Percentiles rank a stretch among this genome's conserved stretches.
Evolutionary conservation across 2,797 vertebrate species (phyloP).

Genomic region (Poeciliopsis gracilis): DNA sequence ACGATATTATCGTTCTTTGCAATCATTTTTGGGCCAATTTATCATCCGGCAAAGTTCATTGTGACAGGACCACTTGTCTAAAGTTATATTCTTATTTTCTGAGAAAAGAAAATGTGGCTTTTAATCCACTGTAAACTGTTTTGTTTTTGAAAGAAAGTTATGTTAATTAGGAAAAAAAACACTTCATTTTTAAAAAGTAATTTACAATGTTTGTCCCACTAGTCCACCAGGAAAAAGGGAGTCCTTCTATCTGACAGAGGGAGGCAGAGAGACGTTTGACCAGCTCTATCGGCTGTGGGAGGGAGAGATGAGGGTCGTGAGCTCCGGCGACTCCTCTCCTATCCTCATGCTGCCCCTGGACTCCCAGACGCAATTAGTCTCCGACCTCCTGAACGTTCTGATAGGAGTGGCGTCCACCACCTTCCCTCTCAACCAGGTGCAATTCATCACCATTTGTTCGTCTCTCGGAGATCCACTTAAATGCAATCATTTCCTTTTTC

Average conservation of each 20-base stretch:
- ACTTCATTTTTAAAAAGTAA: background rate
- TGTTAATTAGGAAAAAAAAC: background rate
- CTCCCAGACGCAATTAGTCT: constrained; percentile 89
- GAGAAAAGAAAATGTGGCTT: background rate
- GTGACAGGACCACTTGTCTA: background rate
- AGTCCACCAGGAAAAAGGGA: constrained; percentile 94
- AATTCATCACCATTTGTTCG: constrained; percentile 34
- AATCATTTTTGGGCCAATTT: background rate
- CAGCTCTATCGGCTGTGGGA: constrained; percentile 89
- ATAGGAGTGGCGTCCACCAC: constrained; percentile 93
- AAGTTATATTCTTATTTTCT: background rate
- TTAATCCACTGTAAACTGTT: background rate
- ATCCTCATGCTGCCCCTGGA: constrained; percentile 83
- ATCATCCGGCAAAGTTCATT: background rate
- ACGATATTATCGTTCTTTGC: background rate
- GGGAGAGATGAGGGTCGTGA: constrained; percentile 86
- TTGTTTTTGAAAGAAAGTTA: background rate
- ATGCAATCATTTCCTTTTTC: constrained; percentile 26
- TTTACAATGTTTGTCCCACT: background rate
- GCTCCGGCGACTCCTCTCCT: constrained; percentile 78
- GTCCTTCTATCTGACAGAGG: constrained; percentile 91
- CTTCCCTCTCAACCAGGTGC: constrained; percentile 92
- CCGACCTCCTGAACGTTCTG: constrained; percentile 91
- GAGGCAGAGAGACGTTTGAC: constrained; percentile 93
- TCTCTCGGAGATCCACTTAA: constrained; percentile 27